Percentiles rank a stretch among this genome's conserved stretches.
These are phyloP conservation scores for Melieria crassipennis DNA, from an alignment of 2,888 invertebrate genomes.

Conservation along the genomic window DNA sequence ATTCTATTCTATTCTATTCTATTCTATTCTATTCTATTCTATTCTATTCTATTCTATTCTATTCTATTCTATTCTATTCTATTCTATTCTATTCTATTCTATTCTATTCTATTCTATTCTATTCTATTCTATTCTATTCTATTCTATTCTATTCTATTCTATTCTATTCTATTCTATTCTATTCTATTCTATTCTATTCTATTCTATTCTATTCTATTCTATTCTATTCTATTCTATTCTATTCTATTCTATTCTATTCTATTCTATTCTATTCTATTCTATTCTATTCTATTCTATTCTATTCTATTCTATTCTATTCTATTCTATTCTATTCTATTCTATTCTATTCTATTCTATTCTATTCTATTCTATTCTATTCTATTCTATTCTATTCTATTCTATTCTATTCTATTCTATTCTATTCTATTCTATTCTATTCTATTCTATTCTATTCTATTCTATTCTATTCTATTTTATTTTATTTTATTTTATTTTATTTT, in stretches of 20 bases:
- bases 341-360: not conserved
- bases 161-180: not conserved
- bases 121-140: not conserved
- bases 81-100: not conserved
- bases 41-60: not conserved
- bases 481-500: conserved; percentile 13
- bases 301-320: not conserved
- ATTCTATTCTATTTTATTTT: not conserved
- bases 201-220: not conserved
- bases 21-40: conserved; percentile 1
- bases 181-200: not conserved
- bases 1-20: not conserved
- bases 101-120: not conserved
- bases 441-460: not conserved
- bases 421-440: not conserved
- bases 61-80: not conserved
- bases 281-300: not conserved
- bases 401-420: not conserved
- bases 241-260: not conserved
- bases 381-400: not conserved
- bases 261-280: not conserved
- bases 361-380: not conserved
- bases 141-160: not conserved
- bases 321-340: not conserved
- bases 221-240: not conserved